Evolutionary conservation across 2,888 invertebrate genomes (phyloP).

Genomic region (Ephialtes manifestator): DNA sequence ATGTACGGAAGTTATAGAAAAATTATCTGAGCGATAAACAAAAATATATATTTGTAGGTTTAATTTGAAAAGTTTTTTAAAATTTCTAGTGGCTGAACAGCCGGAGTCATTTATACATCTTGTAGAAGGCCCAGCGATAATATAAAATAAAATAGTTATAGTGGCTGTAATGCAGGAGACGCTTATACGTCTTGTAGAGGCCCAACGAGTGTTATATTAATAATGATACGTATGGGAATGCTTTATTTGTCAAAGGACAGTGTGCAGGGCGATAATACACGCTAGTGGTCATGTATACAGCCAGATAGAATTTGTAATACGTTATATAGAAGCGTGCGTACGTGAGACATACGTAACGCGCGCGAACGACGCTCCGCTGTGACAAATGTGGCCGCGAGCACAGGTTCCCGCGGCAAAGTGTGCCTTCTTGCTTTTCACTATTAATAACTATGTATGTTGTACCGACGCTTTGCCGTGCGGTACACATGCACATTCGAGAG

Average conservation of each 20-base stretch:
- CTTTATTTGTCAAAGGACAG: conserved; percentile 53
- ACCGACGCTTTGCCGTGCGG: background rate
- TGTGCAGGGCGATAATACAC: conserved; percentile 20
- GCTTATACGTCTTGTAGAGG: background rate
- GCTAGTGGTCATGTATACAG: conserved; percentile 11
- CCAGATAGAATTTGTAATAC: background rate
- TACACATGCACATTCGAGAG: conserved; percentile 55
- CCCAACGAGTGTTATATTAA: conserved; percentile 23
- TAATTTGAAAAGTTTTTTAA: too few species aligned
- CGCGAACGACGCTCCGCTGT: conserved; percentile 36
- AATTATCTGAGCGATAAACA: too few species aligned
- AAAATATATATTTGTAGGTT: too few species aligned
- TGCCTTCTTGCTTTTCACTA: conserved; percentile 56
- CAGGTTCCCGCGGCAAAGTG: conserved; percentile 62
- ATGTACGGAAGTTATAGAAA: too few species aligned
- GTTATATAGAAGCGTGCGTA: background rate
- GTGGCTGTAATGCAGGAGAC: too few species aligned
- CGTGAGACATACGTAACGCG: conserved; percentile 14
- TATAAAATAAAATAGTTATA: too few species aligned
- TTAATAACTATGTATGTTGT: conserved; percentile 5
- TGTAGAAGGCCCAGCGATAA: too few species aligned
- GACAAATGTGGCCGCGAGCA: conserved; percentile 64
- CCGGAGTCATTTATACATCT: too few species aligned
- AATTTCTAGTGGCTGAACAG: too few species aligned
- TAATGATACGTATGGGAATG: conserved; percentile 42